These are phyloP conservation scores for Marmota monax DNA, from an alignment of 2,113 vertebrate species.

Conservation along the genomic window DNA sequence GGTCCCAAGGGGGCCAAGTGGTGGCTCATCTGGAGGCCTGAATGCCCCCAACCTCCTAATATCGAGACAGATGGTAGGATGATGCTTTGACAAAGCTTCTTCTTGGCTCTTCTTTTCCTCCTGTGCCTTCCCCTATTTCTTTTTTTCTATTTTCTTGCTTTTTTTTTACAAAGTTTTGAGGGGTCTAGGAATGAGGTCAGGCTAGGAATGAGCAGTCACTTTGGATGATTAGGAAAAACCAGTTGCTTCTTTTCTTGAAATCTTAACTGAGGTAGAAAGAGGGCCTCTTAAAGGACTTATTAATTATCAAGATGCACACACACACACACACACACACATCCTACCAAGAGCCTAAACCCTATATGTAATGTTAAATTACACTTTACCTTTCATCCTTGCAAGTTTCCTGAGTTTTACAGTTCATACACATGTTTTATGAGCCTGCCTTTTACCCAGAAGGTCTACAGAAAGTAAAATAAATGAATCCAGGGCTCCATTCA, in stretches of 20 bases:
- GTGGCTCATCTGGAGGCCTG: too few relatives aligned
- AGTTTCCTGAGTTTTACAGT: constrained; percentile 61
- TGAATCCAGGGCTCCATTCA: constrained; percentile 57
- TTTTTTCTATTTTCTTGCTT: background rate
- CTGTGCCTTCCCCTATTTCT: background rate
- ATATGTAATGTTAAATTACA: constrained; percentile 19
- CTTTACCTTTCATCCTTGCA: constrained; percentile 58
- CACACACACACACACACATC: background rate
- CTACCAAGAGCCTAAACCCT: background rate
- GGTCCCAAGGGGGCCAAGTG: background rate
- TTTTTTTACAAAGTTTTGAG: background rate
- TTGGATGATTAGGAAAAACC: background rate
- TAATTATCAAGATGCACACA: background rate
- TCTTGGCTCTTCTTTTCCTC: background rate
- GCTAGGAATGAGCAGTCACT: background rate
- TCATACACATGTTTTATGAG: constrained; percentile 68
- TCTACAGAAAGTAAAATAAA: constrained; percentile 76
- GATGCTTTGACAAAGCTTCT: too few relatives aligned
- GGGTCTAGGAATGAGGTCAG: fast-evolving
- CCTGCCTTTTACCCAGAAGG: constrained; percentile 71
- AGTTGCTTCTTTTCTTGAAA: background rate
- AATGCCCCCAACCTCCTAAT: background rate
- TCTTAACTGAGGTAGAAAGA: constrained; percentile 36
- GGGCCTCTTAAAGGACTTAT: background rate
- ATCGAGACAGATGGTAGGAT: fast-evolving